Base-by-base conservation (phyloP, 1,140 invertebrate genomes). In the Drosophila subpulchrella region DNA sequence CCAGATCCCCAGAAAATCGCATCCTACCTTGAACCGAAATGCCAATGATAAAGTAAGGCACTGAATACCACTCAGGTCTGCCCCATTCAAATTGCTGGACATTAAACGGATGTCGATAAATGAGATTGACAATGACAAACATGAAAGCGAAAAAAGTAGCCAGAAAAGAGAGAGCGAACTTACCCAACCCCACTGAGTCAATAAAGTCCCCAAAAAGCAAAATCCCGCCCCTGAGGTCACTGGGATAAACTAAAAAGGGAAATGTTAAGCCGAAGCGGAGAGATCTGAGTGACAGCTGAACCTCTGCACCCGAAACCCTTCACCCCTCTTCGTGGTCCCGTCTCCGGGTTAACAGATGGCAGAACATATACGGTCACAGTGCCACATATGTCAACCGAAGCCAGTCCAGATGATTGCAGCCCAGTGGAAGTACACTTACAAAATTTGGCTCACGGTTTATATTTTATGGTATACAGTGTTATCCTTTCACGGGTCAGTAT, bases 91-190 rank as follows among this genome's bases (percentile, higher is more conserved):
- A 88, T 84, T 66, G 72, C 51, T 74, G 63, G 55, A 75, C 83
- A 80, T 84, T 88, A 88, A 83, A 70, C 84, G 84, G 68, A 88
- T 89, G 80, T 80, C 83, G 76, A 88, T 88, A 88, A 89, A 88
- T 84, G 79, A 88, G 83, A 88, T 88, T 86, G 83, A 88, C 83
- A 88, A 89, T 88, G 83, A 88, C 83, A 88, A 89, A 84, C 84
- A 88, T 80, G 83, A 77, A 83, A 89, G 76, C 80, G 80, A 84
- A 78, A 83, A 81, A 81, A 78, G 75, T 82, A 73, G 78, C 83
- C 67, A 61, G 59, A 77, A 62, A 60, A 59, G 65, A 74, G 68
- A 70, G 60, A 70, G 60, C 38, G 47, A 74, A 74, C 41, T 17
- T 17, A 42, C 62, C 58, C 42, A 46, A 48, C 41, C 68, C 72